phyloP scores from a whole-genome alignment of 1,140 invertebrate genomes.

The Colletes gigas region DNA sequence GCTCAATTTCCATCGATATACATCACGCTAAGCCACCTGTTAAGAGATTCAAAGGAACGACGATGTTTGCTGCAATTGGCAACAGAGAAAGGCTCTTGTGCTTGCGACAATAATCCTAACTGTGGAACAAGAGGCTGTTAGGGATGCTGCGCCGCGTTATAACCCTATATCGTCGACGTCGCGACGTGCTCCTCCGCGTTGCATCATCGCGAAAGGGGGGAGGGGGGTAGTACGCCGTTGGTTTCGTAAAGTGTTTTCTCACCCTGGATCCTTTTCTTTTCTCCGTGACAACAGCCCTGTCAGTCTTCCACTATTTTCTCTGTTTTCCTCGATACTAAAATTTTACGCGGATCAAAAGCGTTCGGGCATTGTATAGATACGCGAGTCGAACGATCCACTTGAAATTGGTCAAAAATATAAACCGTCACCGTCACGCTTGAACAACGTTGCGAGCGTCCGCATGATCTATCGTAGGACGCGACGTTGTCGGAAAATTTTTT shows the following conservation, averaged over 20 bases:
- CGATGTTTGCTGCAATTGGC: slow-evolving; percentile 2
- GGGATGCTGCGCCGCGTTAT: neutral
- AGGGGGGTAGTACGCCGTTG: neutral
- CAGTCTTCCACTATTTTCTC: too few species aligned
- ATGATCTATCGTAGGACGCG: too few species aligned
- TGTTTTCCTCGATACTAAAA: too few species aligned
- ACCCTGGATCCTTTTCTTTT: neutral
- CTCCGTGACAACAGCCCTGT: neutral
- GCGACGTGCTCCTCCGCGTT: neutral
- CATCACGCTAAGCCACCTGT: neutral
- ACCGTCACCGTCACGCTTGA: too few species aligned
- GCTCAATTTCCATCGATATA: too few species aligned
- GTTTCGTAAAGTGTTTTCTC: neutral
- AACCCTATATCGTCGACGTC: slow-evolving; percentile 10
- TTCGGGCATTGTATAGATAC: too few species aligned
- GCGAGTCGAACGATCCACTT: too few species aligned
- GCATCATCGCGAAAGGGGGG: neutral
- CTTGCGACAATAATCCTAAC: slow-evolving; percentile 30
- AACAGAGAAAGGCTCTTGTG: neutral
- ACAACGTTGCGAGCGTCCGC: too few species aligned
- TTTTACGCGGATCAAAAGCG: too few species aligned
- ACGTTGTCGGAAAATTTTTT: too few species aligned
- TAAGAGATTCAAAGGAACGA: slow-evolving; percentile 1
- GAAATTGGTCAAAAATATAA: too few species aligned
- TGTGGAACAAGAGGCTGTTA: slow-evolving; percentile 32